Evolutionary conservation across 2,797 vertebrate species (phyloP).

Genomic region (Eulemur mongoz): DNA sequence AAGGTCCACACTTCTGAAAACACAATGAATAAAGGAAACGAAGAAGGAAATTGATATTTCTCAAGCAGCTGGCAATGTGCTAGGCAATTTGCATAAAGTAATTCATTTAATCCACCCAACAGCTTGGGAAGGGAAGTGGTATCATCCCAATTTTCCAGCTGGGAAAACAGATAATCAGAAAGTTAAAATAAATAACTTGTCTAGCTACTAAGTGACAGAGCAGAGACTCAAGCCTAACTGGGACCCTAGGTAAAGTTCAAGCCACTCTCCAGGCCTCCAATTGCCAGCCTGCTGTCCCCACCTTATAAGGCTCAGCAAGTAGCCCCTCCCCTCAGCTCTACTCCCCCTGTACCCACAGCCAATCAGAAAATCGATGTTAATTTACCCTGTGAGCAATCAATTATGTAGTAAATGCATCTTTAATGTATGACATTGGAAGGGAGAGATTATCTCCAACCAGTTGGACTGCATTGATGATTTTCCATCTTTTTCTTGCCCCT

Average conservation of each 20-base stretch:
- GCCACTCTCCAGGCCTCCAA: neutral
- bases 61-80: neutral
- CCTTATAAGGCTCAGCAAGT: neutral
- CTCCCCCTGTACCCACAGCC: neutral
- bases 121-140: neutral
- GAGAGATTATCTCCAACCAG: neutral
- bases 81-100: neutral
- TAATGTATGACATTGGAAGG: neutral
- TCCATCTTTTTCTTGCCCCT: neutral
- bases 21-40: neutral
- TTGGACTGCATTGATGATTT: neutral
- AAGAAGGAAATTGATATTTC: neutral
- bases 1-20: neutral
- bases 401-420: neutral
- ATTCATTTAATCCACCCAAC: neutral
- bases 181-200: neutral
- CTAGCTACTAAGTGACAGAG: neutral
- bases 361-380: neutral
- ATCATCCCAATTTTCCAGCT: neutral
- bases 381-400: neutral
- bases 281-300: no score
- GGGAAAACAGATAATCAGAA: neutral
- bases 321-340: neutral
- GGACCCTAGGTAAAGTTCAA: neutral
- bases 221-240: neutral